Evolutionary conservation across 2,888 invertebrate species (phyloP).

Genomic region (Drosophila trichaetosa): DNA sequence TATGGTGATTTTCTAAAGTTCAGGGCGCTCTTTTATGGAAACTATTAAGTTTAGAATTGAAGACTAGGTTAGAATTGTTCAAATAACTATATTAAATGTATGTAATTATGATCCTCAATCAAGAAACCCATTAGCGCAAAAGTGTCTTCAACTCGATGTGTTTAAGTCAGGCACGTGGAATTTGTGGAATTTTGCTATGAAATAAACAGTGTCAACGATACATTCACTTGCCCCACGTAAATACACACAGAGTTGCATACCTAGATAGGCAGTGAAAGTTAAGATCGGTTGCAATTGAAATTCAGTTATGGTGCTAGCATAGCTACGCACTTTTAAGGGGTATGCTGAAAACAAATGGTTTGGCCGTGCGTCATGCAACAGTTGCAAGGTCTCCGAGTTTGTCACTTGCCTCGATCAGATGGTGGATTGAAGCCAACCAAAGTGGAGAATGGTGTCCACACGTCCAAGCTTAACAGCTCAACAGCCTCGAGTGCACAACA

Average conservation of each 20-base stretch:
- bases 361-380: slow-evolving; percentile 30
- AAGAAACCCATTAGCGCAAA: neutral
- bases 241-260: neutral
- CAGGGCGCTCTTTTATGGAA: neutral
- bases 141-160: neutral
- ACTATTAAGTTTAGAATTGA: neutral
- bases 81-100: neutral
- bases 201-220: neutral
- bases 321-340: slow-evolving; percentile 6
- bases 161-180: neutral
- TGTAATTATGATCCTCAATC: neutral
- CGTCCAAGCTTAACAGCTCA: slow-evolving; percentile 38
- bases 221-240: neutral
- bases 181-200: neutral
- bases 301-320: slow-evolving; percentile 34
- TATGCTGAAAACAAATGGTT: slow-evolving; percentile 19
- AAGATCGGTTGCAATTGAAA: slow-evolving; percentile 45
- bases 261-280: slow-evolving; percentile 47
- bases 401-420: slow-evolving; percentile 57
- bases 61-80: neutral
- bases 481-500: slow-evolving; percentile 12
- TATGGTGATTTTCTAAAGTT: neutral
- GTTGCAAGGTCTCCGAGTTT: slow-evolving; percentile 23
- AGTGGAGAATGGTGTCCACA: slow-evolving; percentile 28
- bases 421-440: slow-evolving; percentile 15